Percentiles rank a stretch among this genome's conserved stretches.
Conservation (phyloP, 64 coral and sea anemone genomes). For the Actinia equina region DNA sequence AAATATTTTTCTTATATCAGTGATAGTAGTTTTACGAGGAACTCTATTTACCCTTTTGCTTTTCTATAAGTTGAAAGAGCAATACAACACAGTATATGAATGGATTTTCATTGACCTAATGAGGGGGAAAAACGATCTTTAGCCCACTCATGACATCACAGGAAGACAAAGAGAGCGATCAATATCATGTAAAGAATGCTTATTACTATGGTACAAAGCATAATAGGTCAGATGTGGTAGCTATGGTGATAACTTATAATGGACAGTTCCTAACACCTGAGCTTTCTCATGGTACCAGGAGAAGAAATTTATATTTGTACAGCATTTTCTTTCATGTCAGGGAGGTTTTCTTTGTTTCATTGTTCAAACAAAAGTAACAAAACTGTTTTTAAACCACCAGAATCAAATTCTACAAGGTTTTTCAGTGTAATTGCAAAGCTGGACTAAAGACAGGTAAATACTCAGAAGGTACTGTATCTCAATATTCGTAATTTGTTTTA, state of each 20-base stretch:
- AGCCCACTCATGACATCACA: slow-evolving; percentile 14
- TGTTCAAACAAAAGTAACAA: background rate
- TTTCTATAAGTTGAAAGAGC: background rate
- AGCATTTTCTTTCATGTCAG: background rate
- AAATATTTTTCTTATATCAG: background rate
- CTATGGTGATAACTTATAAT: background rate
- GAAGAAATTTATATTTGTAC: background rate
- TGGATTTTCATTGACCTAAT: background rate
- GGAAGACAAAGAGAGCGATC: background rate
- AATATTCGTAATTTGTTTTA: too few relatives aligned
- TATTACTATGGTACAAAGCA: background rate
- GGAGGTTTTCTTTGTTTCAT: background rate
- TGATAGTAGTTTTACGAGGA: background rate
- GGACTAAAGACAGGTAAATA: background rate
- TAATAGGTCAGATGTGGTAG: background rate
- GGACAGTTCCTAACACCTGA: background rate
- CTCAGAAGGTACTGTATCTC: too few relatives aligned
- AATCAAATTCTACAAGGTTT: background rate
- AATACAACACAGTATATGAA: background rate
- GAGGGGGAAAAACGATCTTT: background rate
- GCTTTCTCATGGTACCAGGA: background rate
- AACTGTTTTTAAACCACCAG: background rate
- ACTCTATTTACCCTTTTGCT: background rate
- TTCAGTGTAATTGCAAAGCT: background rate
- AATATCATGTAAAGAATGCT: background rate